phyloP scores from a whole-genome alignment of 2,888 invertebrate genomes.

The Torymus aiolomorphi region DNA sequence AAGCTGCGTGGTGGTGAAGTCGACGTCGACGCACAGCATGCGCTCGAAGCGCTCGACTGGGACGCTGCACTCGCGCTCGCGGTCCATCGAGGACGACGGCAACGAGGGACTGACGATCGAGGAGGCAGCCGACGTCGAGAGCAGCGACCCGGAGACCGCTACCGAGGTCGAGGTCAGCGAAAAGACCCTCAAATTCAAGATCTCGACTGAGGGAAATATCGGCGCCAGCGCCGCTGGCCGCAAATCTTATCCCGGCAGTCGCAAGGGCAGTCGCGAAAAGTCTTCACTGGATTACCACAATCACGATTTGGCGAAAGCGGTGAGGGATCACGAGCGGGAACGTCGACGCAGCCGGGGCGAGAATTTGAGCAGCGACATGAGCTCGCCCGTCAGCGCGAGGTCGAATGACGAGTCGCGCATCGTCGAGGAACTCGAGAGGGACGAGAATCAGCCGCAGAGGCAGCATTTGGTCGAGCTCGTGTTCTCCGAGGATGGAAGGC shows the following conservation, averaged over 20 bases:
- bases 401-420: constrained; percentile 70
- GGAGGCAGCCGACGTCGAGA: constrained; percentile 77
- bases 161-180: constrained; percentile 86
- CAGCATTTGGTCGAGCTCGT: constrained; percentile 41
- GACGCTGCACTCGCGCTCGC: constrained; percentile 70
- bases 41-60: constrained; percentile 76
- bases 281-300: constrained; percentile 73
- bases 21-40: constrained; percentile 74
- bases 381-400: constrained; percentile 70
- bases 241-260: constrained; percentile 82
- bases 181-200: constrained; percentile 85
- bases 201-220: constrained; percentile 82
- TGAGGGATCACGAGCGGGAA: constrained; percentile 76
- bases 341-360: constrained; percentile 69
- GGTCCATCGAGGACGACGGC: constrained; percentile 72
- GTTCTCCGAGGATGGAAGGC: constrained; percentile 50
- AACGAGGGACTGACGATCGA: constrained; percentile 71
- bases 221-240: constrained; percentile 74
- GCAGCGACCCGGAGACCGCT: constrained; percentile 82
- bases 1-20: constrained; percentile 61
- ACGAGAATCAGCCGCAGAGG: constrained; percentile 58
- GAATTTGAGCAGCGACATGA: constrained; percentile 68
- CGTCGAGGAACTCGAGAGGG: constrained; percentile 68
- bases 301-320: constrained; percentile 76
- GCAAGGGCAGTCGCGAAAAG: constrained; percentile 83